These are phyloP conservation scores for Stegostoma tigrinum DNA, from an alignment of 2,113 vertebrate species.

Conservation along the genomic window DNA sequence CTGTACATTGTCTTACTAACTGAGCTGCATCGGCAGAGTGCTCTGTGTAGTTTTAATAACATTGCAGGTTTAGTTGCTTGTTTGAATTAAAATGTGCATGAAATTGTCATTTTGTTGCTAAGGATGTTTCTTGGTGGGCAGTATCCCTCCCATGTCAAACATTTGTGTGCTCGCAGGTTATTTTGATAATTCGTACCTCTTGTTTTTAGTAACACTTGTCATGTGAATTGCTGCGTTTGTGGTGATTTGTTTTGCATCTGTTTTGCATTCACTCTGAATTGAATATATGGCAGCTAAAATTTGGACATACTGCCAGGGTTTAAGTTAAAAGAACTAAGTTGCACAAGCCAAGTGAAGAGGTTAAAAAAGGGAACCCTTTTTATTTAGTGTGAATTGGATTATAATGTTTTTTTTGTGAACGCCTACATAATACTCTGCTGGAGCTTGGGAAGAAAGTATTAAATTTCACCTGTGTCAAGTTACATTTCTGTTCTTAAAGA, in stretches of 20 bases:
- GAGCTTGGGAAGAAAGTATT: neutral
- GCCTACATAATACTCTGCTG: neutral
- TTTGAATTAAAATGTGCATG: neutral
- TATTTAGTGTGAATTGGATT: neutral
- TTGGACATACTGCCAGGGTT: neutral
- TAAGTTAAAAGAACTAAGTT: neutral
- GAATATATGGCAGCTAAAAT: constrained; percentile 5
- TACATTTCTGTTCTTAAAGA: constrained; percentile 7
- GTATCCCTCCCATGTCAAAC: neutral
- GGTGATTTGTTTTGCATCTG: neutral
- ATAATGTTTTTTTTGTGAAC: neutral
- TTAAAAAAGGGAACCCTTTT: neutral
- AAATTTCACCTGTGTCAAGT: neutral
- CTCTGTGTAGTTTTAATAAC: neutral
- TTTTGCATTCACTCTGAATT: neutral
- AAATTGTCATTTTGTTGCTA: neutral
- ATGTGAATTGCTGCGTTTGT: neutral
- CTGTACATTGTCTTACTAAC: neutral
- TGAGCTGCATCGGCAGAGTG: neutral
- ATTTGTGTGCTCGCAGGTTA: neutral
- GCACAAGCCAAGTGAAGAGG: neutral
- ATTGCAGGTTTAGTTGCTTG: neutral
- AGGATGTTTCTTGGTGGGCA: neutral
- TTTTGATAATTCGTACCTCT: neutral
- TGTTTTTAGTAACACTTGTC: neutral